Evolutionary conservation across 2,888 invertebrate genomes (phyloP), one percentile per base, ranked within the genome.

Genomic region (Caenorhabditis drosophilae): DNA sequence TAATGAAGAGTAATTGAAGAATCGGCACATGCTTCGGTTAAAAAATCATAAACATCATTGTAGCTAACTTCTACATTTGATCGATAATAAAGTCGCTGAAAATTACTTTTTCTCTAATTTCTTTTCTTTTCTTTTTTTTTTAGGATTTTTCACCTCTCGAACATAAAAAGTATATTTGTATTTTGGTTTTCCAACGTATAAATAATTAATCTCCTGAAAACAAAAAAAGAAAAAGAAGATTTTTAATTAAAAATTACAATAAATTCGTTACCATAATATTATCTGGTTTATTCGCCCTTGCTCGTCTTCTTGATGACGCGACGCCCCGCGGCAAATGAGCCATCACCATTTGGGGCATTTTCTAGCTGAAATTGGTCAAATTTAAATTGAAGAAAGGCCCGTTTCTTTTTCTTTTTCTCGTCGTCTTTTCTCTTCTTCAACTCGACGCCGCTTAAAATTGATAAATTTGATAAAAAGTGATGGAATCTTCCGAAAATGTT

Each of bases 301-400:
- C 9, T 27, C 42, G 23, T 23, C 40, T 18, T 45, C 18, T 4
- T 16, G 4, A 16, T 45, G 44, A 27, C n/a, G n/a, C n/a, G n/a
- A n/a, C 35, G 25, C 52, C 48, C 34, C 54, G 54, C 4, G 63
- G 57, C 38, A 50, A 56, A 18, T 57, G 54, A n/a, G 57, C 48
- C 63, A 63, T 63, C 41, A 63, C 63, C 63, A 63, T 63, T 15
- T 45, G 52, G 9, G 58, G 57, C 63, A 63, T 63, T 34, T 49
- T n/a, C 16, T 52, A 40, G 50, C 52, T 62, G 46, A 16, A 61
- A 51, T 15, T 20, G 22, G 6, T 31, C 12, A 31, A 31, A 9
- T 31, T 31, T 12, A 31, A 31, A 9, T 31, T 31, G 6, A 31
- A 12, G 31, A 31, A 9, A 31, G n/a, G n/a, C n/a, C n/a, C n/a